A percentile compares a stretch with the other conserved stretches of the same genome.
Conservation (phyloP, 2,888 invertebrate species). For the Drosophila mulleri region DNA sequence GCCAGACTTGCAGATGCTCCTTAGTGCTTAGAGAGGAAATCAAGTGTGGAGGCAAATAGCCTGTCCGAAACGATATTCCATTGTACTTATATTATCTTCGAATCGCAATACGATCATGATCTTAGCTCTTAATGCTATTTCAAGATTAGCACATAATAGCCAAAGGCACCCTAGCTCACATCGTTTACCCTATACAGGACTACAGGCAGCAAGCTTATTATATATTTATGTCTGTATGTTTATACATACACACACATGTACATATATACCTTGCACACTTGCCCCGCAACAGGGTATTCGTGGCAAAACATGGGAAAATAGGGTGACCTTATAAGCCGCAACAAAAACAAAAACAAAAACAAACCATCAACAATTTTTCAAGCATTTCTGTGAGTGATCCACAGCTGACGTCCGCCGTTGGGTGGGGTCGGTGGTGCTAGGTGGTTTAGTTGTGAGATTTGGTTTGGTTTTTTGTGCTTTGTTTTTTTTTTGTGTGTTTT, state of each 20-base stretch:
- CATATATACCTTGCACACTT: background rate
- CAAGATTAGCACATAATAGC: background rate
- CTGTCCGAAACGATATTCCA: too few species aligned
- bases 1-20: too few species aligned
- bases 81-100: too few species aligned
- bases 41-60: too few species aligned
- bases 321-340: slow-evolving; percentile 63
- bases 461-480: slow-evolving; percentile 2
- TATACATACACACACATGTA: too few species aligned
- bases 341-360: slow-evolving; percentile 2
- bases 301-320: slow-evolving; percentile 34
- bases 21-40: too few species aligned
- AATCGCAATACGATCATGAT: background rate
- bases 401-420: slow-evolving; percentile 26
- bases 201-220: too few species aligned
- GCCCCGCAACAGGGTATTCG: slow-evolving; percentile 8
- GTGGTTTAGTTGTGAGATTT: slow-evolving; percentile 23
- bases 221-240: too few species aligned
- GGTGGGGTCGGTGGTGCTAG: slow-evolving; percentile 13
- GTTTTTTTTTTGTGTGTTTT: background rate
- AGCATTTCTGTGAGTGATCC: slow-evolving; percentile 19
- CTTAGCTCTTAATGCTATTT: background rate
- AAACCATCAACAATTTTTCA: slow-evolving; percentile 25
- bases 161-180: background rate
- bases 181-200: background rate